phyloP scores from a whole-genome alignment of 2,113 vertebrate species.

The Anser brachyrhynchus region DNA sequence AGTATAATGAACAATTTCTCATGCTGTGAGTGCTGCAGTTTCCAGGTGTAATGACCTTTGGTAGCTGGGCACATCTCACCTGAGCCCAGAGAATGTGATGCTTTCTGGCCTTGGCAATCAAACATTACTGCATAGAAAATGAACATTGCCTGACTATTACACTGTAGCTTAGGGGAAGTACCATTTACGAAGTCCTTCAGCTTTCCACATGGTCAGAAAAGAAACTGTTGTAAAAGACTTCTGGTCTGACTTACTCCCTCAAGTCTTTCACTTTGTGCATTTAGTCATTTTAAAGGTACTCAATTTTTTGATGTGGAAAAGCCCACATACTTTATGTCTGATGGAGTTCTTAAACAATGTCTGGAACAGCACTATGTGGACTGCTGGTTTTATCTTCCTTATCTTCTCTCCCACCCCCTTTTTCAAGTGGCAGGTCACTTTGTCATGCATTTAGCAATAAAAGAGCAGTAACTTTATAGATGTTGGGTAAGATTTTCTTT shows the following conservation, averaged over 20 bases:
- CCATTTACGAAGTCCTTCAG: neutral
- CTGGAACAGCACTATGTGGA: neutral
- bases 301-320: neutral
- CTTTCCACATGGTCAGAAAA: neutral
- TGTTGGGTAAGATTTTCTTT: neutral
- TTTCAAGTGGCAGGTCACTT: neutral
- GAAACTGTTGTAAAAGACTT: neutral
- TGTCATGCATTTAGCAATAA: accelerated
- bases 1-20: neutral
- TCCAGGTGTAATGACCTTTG: neutral
- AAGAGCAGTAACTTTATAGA: neutral
- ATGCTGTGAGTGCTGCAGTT: neutral
- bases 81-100: neutral
- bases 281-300: neutral
- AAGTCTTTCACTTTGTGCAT: neutral
- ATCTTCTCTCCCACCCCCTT: neutral
- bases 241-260: neutral
- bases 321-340: neutral
- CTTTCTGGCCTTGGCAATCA: neutral
- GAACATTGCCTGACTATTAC: neutral
- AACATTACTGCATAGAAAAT: neutral
- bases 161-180: neutral
- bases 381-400: neutral
- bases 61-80: neutral
- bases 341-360: neutral